A percentile compares a stretch with the other conserved stretches of the same genome.
phyloP scores from a whole-genome alignment of 2,888 invertebrate species.

The Scotopteryx bipunctaria region DNA sequence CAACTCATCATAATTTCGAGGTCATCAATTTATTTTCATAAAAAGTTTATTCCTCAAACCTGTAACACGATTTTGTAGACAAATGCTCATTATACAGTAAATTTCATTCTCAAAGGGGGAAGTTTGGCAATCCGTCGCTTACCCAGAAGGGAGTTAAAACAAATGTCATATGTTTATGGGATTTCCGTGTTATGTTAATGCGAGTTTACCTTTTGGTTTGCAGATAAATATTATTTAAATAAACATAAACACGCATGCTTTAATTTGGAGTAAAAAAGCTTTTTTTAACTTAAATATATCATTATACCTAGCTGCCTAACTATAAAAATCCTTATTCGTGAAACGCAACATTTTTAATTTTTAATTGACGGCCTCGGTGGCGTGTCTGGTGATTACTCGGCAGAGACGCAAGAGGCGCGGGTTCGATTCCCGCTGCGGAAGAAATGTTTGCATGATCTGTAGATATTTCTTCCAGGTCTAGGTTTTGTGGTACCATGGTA shows the following conservation, averaged over 20 bases:
- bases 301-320: no score
- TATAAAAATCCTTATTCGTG: no score
- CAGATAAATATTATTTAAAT: slow-evolving; percentile 39
- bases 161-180: slow-evolving; percentile 80
- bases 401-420: no score
- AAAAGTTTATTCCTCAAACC: neutral
- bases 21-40: neutral
- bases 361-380: no score
- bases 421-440: no score
- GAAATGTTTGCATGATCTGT: no score
- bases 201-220: slow-evolving; percentile 51
- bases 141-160: slow-evolving; percentile 72
- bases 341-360: no score
- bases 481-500: no score
- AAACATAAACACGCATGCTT: neutral
- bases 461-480: no score
- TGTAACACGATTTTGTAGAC: slow-evolving; percentile 32
- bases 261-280: slow-evolving; percentile 6
- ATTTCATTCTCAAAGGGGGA: slow-evolving; percentile 58
- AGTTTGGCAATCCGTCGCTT: slow-evolving; percentile 58
- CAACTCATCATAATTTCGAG: no score
- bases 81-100: slow-evolving; percentile 54
- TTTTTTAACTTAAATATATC: no score
- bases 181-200: slow-evolving; percentile 80
- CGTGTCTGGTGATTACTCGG: no score